Percentiles rank a stretch among this genome's conserved stretches.
phyloP scores from a whole-genome alignment of 2,888 invertebrate species.

The Metallyticus violacea region DNA sequence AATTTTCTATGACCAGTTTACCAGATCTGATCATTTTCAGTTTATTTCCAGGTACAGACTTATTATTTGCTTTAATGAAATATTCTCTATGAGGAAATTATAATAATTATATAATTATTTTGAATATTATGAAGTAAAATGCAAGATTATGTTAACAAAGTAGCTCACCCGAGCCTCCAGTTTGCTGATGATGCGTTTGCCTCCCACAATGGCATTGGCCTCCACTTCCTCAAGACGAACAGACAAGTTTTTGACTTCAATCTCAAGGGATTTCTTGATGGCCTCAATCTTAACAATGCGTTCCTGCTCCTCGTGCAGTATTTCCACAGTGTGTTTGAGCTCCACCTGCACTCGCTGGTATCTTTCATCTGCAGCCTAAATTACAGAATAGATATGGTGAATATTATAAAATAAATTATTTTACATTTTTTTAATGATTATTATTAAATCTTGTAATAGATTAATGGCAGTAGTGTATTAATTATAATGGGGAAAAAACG shows the following conservation, averaged over 20 bases:
- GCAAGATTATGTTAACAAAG: not conserved
- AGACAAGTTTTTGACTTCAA: conserved; percentile 93
- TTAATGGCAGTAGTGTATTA: no score
- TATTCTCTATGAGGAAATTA: not conserved
- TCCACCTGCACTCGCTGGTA: conserved; percentile 91
- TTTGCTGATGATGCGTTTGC: conserved; percentile 96
- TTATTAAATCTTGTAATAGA: no score
- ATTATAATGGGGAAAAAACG: no score
- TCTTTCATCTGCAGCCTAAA: conserved; percentile 74
- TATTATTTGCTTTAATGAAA: no score
- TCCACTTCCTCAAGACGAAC: conserved; percentile 94
- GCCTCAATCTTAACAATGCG: conserved; percentile 96
- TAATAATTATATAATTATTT: not conserved
- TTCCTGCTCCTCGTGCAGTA: conserved; percentile 93
- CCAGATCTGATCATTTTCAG: no score
- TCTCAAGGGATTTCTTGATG: conserved; percentile 95
- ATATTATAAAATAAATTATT: not conserved
- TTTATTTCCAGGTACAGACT: no score
- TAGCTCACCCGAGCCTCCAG: conserved; percentile 73
- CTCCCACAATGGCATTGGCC: conserved; percentile 94
- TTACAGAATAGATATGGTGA: not conserved
- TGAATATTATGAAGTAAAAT: not conserved
- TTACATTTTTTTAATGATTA: not conserved
- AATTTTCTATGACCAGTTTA: no score
- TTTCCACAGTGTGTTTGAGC: conserved; percentile 90